Percentiles rank a stretch among this genome's conserved stretches.
Conservation (phyloP, 2,888 invertebrate species). For the Platypus cylindrus region DNA sequence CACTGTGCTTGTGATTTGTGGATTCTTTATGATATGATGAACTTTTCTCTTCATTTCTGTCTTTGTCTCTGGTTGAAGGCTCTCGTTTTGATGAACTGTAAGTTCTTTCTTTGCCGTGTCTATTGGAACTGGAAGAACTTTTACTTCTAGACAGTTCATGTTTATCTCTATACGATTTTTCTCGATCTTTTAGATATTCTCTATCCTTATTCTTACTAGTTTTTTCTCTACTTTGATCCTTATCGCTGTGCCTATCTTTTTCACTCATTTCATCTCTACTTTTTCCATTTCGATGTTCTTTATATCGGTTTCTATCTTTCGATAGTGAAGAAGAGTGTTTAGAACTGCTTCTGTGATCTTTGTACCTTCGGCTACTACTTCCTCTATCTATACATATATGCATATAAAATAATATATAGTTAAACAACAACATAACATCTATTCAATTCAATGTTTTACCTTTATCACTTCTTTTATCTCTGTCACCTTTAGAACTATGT, state of each 20-base stretch:
- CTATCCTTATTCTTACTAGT: conserved; percentile 18
- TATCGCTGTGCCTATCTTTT: conserved; percentile 18
- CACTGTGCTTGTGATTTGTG: conserved; percentile 18
- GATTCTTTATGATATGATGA: conserved; percentile 5
- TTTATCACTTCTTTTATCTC: conserved; percentile 15
- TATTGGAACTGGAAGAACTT: conserved; percentile 4
- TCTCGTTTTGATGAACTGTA: conserved; percentile 6
- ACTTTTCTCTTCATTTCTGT: conserved; percentile 16
- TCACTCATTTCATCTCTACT: conserved; percentile 13
- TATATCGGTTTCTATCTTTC: conserved; percentile 32
- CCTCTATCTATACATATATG: conserved; percentile 11
- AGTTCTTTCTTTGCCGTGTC: conserved; percentile 6
- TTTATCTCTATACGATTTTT: conserved; percentile 16
- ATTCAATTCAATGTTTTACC: conserved; percentile 1
- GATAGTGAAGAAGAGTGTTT: conserved; percentile 23
- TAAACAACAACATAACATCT: neutral
- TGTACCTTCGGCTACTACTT: conserved; percentile 24
- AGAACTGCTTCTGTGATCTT: conserved; percentile 18
- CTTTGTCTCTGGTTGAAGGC: conserved; percentile 13
- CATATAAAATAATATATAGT: neutral
- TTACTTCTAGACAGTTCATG: conserved; percentile 16
- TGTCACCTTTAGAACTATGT: conserved; percentile 12
- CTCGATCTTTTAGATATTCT: conserved; percentile 25
- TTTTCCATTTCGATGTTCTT: conserved; percentile 8
- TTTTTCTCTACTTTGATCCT: conserved; percentile 16